Conservation (phyloP, 2,888 invertebrate species). For the Pterobdella sp. region DNA sequence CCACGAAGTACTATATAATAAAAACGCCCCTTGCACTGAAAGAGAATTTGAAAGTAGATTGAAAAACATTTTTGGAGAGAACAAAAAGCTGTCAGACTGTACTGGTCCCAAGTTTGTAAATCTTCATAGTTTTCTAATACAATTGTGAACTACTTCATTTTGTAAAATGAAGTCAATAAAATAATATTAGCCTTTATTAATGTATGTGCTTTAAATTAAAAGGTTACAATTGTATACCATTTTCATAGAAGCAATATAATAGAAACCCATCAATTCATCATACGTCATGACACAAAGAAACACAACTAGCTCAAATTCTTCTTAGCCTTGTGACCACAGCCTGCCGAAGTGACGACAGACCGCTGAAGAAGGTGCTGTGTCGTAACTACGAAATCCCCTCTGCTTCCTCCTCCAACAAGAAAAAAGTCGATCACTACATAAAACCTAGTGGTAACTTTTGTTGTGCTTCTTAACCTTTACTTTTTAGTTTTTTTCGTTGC, state of each 20-base stretch:
- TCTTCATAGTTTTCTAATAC: no score
- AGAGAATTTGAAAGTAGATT: neutral
- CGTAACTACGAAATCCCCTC: neutral
- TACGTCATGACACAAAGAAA: neutral
- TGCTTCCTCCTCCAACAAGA: neutral
- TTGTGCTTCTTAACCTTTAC: neutral
- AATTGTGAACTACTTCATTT: no score
- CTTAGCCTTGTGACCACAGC: neutral
- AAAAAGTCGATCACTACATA: neutral
- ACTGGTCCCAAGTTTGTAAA: neutral
- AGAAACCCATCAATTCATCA: neutral
- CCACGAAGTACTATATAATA: neutral
- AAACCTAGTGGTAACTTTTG: neutral
- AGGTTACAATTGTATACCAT: no score
- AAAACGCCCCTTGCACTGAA: neutral
- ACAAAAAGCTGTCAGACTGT: neutral
- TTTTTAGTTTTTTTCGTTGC: neutral
- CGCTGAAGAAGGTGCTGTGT: conserved; percentile 1
- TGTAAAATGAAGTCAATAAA: no score
- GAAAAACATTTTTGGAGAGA: neutral
- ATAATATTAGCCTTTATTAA: no score
- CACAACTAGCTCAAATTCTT: neutral
- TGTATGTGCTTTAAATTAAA: no score
- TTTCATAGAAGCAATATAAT: no score
- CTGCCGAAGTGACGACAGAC: neutral